Percentiles rank a stretch among this genome's conserved stretches.
These are phyloP conservation scores for Crypturellus tataupa DNA, from an alignment of 2,797 vertebrate genomes.

Conservation along the genomic window DNA sequence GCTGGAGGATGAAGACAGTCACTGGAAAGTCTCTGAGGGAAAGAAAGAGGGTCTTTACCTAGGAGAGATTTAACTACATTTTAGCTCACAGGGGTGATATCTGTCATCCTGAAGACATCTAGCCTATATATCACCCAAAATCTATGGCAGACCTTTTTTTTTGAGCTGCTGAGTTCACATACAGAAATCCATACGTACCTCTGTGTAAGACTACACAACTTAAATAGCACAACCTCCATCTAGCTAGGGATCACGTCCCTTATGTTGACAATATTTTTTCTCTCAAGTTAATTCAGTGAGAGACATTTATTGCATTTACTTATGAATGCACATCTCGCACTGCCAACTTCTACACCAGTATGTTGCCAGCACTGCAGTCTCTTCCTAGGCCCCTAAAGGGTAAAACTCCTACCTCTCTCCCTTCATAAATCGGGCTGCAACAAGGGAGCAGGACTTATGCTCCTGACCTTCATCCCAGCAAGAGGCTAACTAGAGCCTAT, in stretches of 20 bases:
- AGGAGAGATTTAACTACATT: neutral
- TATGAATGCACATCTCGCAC: neutral
- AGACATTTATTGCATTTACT: neutral
- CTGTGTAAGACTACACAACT: neutral
- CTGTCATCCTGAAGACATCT: neutral
- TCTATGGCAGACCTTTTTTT: neutral
- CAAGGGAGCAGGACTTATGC: neutral
- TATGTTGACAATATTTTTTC: neutral
- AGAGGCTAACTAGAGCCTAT: neutral
- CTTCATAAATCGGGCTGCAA: neutral
- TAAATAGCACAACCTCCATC: neutral
- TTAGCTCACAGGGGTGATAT: neutral
- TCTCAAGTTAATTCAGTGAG: neutral
- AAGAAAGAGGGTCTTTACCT: neutral
- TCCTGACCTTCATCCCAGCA: neutral
- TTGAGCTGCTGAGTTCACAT: neutral
- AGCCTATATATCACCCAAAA: neutral
- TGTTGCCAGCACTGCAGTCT: neutral
- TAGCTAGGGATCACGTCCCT: neutral
- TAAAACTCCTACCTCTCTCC: neutral
- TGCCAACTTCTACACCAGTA: neutral
- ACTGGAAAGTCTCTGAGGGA: neutral
- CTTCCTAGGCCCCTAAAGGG: neutral
- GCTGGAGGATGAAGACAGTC: neutral
- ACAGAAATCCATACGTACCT: rapidly evolving